Evolutionary conservation across 1,140 invertebrate species (phyloP).

Genomic region (Pararge aegeria): DNA sequence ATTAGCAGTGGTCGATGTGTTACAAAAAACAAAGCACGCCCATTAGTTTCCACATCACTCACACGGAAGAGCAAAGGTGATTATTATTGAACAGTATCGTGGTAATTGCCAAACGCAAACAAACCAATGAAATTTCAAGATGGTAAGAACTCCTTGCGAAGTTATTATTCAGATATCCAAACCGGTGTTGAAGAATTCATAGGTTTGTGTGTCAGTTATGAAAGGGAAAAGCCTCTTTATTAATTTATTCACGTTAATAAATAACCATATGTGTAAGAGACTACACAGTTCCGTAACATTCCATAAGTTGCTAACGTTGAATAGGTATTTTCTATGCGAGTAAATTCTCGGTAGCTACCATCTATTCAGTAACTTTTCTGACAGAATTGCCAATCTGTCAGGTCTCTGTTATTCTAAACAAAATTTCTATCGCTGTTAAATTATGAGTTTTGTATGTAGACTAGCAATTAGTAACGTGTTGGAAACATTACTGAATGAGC

Average conservation of each 20-base stretch:
- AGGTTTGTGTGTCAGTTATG: constrained; percentile 16
- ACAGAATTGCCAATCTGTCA: no score
- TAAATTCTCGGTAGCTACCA: no score
- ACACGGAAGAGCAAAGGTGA: neutral
- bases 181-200: neutral
- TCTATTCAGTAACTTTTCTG: no score
- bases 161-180: neutral
- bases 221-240: constrained; percentile 12
- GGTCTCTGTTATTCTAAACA: no score
- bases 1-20: neutral
- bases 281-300: no score
- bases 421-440: no score
- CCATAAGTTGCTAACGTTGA: no score
- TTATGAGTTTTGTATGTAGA: no score
- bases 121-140: neutral
- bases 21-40: neutral
- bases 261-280: no score
- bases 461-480: no score
- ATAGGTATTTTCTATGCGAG: no score
- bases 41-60: neutral
- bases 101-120: neutral
- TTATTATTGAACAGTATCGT: neutral
- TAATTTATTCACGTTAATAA: neutral
- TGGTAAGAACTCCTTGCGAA: neutral
- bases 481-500: no score